Conservation (phyloP, 2,888 invertebrate genomes). For the Hedychridium roseum region DNA sequence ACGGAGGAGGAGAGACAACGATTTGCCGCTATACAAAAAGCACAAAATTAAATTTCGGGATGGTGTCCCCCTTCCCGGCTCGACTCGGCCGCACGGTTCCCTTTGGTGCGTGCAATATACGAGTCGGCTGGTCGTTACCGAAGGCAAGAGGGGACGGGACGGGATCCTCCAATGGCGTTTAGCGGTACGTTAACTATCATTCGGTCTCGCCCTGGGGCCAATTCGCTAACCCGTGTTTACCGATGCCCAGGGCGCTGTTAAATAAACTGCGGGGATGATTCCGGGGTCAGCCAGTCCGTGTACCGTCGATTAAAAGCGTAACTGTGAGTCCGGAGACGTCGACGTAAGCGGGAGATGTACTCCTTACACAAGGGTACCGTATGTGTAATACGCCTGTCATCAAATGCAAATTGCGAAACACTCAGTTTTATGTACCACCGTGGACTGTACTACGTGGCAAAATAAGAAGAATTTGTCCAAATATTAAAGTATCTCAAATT, state of each 20-base stretch:
- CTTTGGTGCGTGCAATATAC: slow-evolving; percentile 56
- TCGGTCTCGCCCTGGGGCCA: slow-evolving; percentile 60
- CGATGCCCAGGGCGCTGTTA: slow-evolving; percentile 62
- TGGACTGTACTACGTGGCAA: too few relatives aligned
- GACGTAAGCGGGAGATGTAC: too few relatives aligned
- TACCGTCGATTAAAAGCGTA: slow-evolving; percentile 44
- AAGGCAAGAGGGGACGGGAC: slow-evolving; percentile 33
- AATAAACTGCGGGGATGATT: slow-evolving; percentile 58
- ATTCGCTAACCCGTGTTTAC: slow-evolving; percentile 64
- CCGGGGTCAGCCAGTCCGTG: slow-evolving; percentile 33
- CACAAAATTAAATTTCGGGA: slow-evolving; percentile 63
- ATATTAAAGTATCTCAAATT: too few relatives aligned
- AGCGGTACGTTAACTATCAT: slow-evolving; percentile 63
- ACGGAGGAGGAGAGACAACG: slow-evolving; percentile 31
- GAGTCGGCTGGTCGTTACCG: slow-evolving; percentile 37
- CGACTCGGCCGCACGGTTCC: too few relatives aligned
- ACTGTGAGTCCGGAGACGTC: too few relatives aligned
- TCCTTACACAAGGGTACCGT: too few relatives aligned
- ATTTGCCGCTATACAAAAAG: slow-evolving; percentile 62
- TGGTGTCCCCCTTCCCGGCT: too few relatives aligned
- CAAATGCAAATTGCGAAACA: too few relatives aligned
- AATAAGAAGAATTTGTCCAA: too few relatives aligned
- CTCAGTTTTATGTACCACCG: too few relatives aligned
- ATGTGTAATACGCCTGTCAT: too few relatives aligned
- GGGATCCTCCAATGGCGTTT: slow-evolving; percentile 59